Conservation (phyloP, 2,888 invertebrate genomes). For the Lamellibrachia satsuma region DNA sequence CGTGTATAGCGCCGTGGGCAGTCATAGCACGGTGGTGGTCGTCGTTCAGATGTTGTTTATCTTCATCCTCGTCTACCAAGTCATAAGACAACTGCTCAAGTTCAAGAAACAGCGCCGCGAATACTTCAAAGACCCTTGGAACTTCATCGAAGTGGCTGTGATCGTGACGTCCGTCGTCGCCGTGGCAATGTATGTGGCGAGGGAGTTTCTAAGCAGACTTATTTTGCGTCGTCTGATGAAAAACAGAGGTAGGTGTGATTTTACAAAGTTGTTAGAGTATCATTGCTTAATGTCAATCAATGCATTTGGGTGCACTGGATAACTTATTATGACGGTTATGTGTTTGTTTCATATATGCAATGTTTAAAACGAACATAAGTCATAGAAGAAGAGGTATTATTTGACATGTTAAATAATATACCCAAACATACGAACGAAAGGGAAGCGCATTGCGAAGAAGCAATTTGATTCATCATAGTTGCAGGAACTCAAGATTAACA, state of each 20-base stretch:
- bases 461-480: too few species aligned
- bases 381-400: too few species aligned
- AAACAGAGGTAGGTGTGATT: conserved; percentile 11
- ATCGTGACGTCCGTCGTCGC: conserved; percentile 57
- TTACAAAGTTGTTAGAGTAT: too few species aligned
- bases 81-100: conserved; percentile 33
- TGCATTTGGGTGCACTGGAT: too few species aligned
- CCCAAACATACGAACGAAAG: too few species aligned
- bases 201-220: conserved; percentile 24
- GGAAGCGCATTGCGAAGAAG: too few species aligned
- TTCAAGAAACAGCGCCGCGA: conserved; percentile 30
- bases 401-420: too few species aligned
- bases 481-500: too few species aligned
- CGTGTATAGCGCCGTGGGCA: conserved; percentile 33
- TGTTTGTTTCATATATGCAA: too few species aligned
- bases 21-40: conserved; percentile 25
- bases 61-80: conserved; percentile 37
- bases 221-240: conserved; percentile 14
- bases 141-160: conserved; percentile 55
- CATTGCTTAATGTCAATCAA: too few species aligned
- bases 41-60: conserved; percentile 36
- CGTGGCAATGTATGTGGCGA: conserved; percentile 48
- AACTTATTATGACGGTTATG: too few species aligned
- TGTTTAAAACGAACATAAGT: too few species aligned
- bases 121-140: conserved; percentile 57